A percentile compares a stretch with the other conserved stretches of the same genome.
Evolutionary conservation across 1,140 invertebrate species (phyloP).

Genomic region (Cydia fagiglandana): DNA sequence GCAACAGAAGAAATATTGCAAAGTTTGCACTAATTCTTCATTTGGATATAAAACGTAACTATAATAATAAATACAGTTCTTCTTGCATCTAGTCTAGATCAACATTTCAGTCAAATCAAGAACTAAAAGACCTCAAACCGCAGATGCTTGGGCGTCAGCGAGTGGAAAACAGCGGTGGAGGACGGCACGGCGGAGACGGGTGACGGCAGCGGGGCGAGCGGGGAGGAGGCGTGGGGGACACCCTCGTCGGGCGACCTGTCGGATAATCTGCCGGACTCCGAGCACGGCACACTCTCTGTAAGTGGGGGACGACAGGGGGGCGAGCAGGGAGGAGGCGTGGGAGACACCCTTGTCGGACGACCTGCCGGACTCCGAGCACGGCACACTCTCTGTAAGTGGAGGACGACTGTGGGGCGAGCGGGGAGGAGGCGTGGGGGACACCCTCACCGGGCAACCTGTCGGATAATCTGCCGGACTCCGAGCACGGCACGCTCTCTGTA

Average conservation of each 20-base stretch:
- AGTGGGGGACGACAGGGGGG: conserved; percentile 47
- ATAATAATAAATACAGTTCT: no score
- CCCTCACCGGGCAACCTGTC: conserved; percentile 85
- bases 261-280: conserved; percentile 86
- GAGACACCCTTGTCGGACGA: conserved; percentile 81
- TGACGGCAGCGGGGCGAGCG: conserved; percentile 87
- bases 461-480: conserved; percentile 80
- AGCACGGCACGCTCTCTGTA: no score
- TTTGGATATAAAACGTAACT: no score
- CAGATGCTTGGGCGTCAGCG: conserved; percentile 76
- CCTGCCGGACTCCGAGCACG: conserved; percentile 54
- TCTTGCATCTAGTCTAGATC: no score
- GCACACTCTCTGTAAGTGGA: conserved; percentile 54
- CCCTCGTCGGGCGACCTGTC: conserved; percentile 90
- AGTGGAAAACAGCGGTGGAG: conserved; percentile 81
- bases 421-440: conserved; percentile 92
- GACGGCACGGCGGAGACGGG: conserved; percentile 88
- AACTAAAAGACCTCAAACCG: conserved; percentile 9
- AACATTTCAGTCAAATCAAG: background rate
- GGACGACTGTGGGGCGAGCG: conserved; percentile 87
- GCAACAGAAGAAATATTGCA: no score
- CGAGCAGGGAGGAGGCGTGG: no score
- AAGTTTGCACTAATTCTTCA: no score
- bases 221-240: conserved; percentile 92
- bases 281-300: conserved; percentile 83